Conservation (phyloP, 2,888 invertebrate species). For the Acanthoscelides obtectus region DNA sequence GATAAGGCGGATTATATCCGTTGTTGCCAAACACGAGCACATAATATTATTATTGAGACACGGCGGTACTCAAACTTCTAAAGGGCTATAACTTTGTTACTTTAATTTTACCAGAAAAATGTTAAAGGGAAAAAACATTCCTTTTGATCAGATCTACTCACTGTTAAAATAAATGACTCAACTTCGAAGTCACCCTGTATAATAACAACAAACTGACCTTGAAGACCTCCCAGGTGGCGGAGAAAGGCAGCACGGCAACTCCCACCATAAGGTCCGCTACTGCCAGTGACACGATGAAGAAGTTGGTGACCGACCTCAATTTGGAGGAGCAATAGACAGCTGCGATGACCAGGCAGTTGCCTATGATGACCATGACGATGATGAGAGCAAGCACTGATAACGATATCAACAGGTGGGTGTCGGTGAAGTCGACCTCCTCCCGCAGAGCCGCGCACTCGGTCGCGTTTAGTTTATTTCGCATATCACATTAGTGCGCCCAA, state of each 20-base stretch:
- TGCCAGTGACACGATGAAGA: conserved; percentile 94
- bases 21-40: too few relatives aligned
- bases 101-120: too few relatives aligned
- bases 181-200: too few relatives aligned
- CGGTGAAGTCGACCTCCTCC: conserved; percentile 77
- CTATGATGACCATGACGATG: conserved; percentile 84
- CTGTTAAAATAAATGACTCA: too few relatives aligned
- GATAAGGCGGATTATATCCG: too few relatives aligned
- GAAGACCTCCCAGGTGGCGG: conserved; percentile 90
- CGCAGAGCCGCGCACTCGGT: conserved; percentile 76
- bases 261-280: conserved; percentile 96
- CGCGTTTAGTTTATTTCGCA: conserved; percentile 74
- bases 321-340: conserved; percentile 89
- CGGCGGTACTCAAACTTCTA: too few relatives aligned
- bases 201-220: conserved; percentile 54
- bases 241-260: conserved; percentile 90
- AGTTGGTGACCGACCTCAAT: conserved; percentile 90
- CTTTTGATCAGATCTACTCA: too few relatives aligned
- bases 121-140: too few relatives aligned
- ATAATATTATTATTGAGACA: too few relatives aligned
- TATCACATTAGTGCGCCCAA: conserved; percentile 49
- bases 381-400: conserved; percentile 76
- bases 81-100: too few relatives aligned
- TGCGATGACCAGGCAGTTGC: conserved; percentile 87
- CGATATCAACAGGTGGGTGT: conserved; percentile 70